Percentiles rank a stretch among this genome's conserved stretches.
Conservation (phyloP, 1,140 invertebrate species). For the Aporrectodea caliginosa region DNA sequence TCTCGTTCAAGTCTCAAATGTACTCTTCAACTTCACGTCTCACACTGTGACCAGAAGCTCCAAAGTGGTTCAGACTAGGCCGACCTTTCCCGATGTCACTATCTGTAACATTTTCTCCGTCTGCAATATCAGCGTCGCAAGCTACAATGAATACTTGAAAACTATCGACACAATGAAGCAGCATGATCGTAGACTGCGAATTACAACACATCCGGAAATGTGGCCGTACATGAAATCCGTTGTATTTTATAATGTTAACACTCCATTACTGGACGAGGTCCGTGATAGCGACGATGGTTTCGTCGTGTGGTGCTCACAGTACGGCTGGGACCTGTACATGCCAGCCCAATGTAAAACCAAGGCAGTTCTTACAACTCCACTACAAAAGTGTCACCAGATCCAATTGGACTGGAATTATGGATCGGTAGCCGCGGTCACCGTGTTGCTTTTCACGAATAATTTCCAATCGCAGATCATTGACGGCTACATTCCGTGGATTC, state of each 20-base stretch:
- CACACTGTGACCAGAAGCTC: not conserved
- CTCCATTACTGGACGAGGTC: not conserved
- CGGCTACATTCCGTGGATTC: not conserved
- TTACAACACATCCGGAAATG: not conserved
- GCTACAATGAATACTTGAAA: not conserved
- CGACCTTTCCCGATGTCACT: not conserved
- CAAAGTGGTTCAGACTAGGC: not conserved
- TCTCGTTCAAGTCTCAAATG: not conserved
- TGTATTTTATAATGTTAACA: not conserved
- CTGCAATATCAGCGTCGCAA: not conserved
- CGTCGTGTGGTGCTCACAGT: not conserved
- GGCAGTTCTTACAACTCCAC: no score
- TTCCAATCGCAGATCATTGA: not conserved
- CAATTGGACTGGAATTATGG: no score
- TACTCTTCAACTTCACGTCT: not conserved
- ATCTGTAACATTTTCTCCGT: not conserved
- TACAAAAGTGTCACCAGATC: no score
- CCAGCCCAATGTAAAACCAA: no score
- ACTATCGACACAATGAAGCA: not conserved
- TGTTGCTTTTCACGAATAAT: not conserved
- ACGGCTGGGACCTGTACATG: not conserved
- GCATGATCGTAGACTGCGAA: not conserved
- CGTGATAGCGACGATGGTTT: not conserved
- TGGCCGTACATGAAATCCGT: not conserved
- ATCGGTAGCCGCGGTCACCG: not conserved